Evolutionary conservation across 2,797 vertebrate genomes (phyloP).

Genomic region (Tapirus indicus): DNA sequence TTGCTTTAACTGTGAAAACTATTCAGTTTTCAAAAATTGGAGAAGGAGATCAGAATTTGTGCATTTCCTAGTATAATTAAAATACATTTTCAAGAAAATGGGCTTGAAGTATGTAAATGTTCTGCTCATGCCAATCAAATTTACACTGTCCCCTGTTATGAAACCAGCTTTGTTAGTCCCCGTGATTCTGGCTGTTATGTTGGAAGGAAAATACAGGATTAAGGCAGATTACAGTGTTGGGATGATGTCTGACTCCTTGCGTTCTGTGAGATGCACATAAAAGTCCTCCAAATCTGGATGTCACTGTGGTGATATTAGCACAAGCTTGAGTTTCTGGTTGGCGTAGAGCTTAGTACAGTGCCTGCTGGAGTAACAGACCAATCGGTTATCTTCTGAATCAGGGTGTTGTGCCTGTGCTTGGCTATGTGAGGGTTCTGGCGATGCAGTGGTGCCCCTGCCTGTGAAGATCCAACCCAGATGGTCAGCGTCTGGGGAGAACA

Average conservation of each 20-base stretch:
- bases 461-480: not conserved
- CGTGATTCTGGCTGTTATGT: slow-evolving; percentile 80
- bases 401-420: not conserved
- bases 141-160: slow-evolving; percentile 24
- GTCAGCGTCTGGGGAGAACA: not conserved
- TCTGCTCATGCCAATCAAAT: not conserved
- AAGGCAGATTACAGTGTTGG: slow-evolving; percentile 87
- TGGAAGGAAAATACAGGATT: slow-evolving; percentile 84
- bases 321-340: slow-evolving; percentile 78
- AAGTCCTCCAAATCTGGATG: slow-evolving; percentile 81
- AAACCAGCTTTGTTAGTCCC: slow-evolving; percentile 64
- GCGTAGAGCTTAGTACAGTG: slow-evolving; percentile 69
- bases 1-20: slow-evolving; percentile 1
- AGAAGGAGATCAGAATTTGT: not conserved
- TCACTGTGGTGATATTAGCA: slow-evolving; percentile 85
- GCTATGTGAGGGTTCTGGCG: not conserved
- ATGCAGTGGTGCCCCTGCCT: not conserved
- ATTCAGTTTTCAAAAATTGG: slow-evolving; percentile 39
- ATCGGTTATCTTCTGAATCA: not conserved
- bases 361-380: not conserved
- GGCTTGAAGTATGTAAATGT: not conserved
- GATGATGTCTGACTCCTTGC: slow-evolving; percentile 85
- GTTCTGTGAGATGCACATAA: slow-evolving; percentile 86
- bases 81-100: not conserved
- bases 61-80: not conserved